Percentiles rank a stretch among this genome's conserved stretches.
Evolutionary conservation across 2,113 vertebrate species (phyloP).

Genomic region (Cheilinus undulatus): DNA sequence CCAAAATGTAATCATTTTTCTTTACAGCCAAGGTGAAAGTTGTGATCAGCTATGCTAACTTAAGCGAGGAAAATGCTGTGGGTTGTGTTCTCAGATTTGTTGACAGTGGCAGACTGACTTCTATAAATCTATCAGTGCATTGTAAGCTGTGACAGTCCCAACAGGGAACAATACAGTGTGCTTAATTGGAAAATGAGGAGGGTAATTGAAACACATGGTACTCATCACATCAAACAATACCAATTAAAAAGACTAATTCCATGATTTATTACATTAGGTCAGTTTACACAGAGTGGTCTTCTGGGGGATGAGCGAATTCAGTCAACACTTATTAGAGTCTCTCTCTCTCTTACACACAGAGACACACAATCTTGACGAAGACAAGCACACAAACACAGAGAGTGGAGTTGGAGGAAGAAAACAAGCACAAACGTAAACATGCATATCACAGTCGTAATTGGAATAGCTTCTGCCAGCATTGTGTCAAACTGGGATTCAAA

Average conservation of each 20-base stretch:
- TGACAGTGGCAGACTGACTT: constrained; percentile 12
- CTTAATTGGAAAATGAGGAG: constrained; percentile 68
- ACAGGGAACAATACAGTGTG: constrained; percentile 41
- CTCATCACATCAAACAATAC: constrained; percentile 71
- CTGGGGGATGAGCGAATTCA: constrained; percentile 41
- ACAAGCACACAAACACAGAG: constrained; percentile 30
- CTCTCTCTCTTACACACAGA: constrained; percentile 12
- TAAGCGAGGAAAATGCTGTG: neutral
- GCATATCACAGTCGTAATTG: constrained; percentile 29
- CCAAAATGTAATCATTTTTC: too few relatives aligned
- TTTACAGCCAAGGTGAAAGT: too few relatives aligned
- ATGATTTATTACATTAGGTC: constrained; percentile 73
- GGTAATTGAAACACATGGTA: constrained; percentile 73
- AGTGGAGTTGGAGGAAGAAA: constrained; percentile 11
- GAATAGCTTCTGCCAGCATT: constrained; percentile 20
- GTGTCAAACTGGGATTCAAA: constrained; percentile 34
- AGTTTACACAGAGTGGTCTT: constrained; percentile 62
- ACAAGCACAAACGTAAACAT: constrained; percentile 11
- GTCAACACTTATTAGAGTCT: constrained; percentile 48
- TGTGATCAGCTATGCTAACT: too few relatives aligned
- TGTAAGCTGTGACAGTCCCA: constrained; percentile 44
- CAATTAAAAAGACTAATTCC: constrained; percentile 73
- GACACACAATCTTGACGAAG: constrained; percentile 1
- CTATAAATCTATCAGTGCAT: constrained; percentile 37
- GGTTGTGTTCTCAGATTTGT: neutral